phyloP scores from a whole-genome alignment of 1,140 invertebrate species.

The Pseudomyrmex sp. region DNA sequence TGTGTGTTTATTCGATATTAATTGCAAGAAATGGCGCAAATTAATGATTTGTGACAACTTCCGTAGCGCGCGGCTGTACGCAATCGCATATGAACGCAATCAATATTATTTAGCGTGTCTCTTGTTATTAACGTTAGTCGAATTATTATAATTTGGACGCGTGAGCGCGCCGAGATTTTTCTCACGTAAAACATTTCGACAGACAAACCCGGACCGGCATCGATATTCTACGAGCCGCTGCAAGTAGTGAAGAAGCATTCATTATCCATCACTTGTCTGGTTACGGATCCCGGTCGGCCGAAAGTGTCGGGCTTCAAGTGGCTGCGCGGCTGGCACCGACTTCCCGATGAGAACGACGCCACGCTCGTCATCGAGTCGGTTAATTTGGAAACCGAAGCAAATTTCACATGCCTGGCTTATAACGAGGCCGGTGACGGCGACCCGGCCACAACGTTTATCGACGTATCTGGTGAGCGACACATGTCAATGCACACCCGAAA shows the following conservation, averaged over 20 bases:
- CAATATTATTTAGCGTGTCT: neutral
- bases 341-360: conserved; percentile 90
- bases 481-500: conserved; percentile 15
- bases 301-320: conserved; percentile 91
- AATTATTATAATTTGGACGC: conserved; percentile 25
- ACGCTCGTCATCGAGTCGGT: conserved; percentile 93
- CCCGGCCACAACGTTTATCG: conserved; percentile 89
- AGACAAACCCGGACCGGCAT: conserved; percentile 92
- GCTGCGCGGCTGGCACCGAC: conserved; percentile 90
- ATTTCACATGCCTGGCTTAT: conserved; percentile 94
- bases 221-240: conserved; percentile 89
- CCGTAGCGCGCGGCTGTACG: neutral
- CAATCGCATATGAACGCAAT: neutral
- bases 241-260: conserved; percentile 92
- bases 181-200: conserved; percentile 17
- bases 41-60: neutral
- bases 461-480: conserved; percentile 89
- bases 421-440: conserved; percentile 93
- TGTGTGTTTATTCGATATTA: conserved; percentile 6
- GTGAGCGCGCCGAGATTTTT: too few species aligned
- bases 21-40: neutral
- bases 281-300: conserved; percentile 92
- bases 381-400: conserved; percentile 92
- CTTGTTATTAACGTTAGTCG: neutral
- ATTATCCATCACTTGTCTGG: conserved; percentile 92